Base-by-base conservation (phyloP, 2,888 invertebrate species). In the Limnephilus rhombicus region DNA sequence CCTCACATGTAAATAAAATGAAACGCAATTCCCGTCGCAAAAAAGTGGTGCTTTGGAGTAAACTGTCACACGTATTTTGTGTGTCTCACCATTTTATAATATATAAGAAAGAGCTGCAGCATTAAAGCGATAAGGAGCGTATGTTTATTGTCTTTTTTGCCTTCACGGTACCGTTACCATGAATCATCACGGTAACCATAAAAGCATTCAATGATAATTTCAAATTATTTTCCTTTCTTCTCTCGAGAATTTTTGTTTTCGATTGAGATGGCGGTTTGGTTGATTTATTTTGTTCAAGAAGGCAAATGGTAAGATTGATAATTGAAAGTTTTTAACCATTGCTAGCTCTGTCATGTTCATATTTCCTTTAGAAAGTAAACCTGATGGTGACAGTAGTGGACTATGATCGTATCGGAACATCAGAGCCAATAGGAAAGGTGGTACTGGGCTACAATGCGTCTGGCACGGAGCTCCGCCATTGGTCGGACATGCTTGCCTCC, bases 401-500 rank as follows among this genome's bases (percentile, higher is more conserved):
- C 96, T 99, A 99, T 96, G 99, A 99, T 97, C 98, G 99, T 96
- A 99, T 99, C 96, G 99, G 99, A 94, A 99, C 99, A 92, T 99
- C 99, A 94, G 99, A 99, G 96, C 99, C 99, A 90, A 99, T 99
- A 95, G 99, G 99, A 94, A 98, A 99, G 96, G 99, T 99, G 94
- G 97, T 99, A 94, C 97, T 99, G 94, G 99, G 99, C 91, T 99
- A 99, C 96, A 99, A 99, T 96, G 99, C 99, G 94, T 98, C 98
- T 94, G 99, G 99, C 94, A 99, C 99, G 80, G 99, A 99, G 96
- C 96, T 99, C 94, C 98, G 99, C 94, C 99, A 99, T 96, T 99
- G 99, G 99, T 99, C 99, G 94, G 99, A 99, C 96, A 99, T 99
- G 99, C 96, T 99, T 96, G 99, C 99, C 94, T 99, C 99, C 94